A percentile compares a stretch with the other conserved stretches of the same genome.
Conservation (phyloP, 2,797 vertebrate species). For the Setipinna tenuifilis region DNA sequence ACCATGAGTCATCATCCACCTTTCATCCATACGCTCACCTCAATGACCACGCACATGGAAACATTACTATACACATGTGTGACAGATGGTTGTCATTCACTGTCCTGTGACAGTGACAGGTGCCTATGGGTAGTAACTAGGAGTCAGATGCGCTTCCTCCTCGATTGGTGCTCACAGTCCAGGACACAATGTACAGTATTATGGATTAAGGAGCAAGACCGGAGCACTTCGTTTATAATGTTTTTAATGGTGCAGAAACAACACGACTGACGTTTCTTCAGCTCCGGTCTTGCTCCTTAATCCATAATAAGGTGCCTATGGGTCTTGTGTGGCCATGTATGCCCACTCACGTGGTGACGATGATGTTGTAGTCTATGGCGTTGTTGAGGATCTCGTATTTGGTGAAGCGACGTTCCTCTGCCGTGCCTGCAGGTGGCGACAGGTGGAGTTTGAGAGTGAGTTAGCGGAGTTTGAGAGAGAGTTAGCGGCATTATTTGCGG, state of each 20-base stretch:
- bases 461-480: not conserved
- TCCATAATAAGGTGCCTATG: not conserved
- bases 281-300: no score
- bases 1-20: not conserved
- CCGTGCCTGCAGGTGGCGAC: conserved; percentile 72
- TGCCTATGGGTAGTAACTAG: no score
- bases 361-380: conserved; percentile 80
- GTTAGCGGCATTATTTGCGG: not conserved
- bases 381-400: conserved; percentile 79
- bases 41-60: not conserved
- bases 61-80: no score
- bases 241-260: no score
- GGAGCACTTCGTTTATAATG: no score
- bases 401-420: conserved; percentile 80
- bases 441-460: not conserved
- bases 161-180: no score
- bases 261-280: no score
- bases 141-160: no score
- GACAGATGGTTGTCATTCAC: no score
- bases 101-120: no score
- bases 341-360: conserved; percentile 83
- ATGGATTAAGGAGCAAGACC: no score
- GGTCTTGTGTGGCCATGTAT: not conserved
- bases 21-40: not conserved
- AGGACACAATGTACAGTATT: no score